A percentile compares a stretch with the other conserved stretches of the same genome.
Conservation (phyloP, 2,113 vertebrate species). For the Nothobranchius furzeri region DNA sequence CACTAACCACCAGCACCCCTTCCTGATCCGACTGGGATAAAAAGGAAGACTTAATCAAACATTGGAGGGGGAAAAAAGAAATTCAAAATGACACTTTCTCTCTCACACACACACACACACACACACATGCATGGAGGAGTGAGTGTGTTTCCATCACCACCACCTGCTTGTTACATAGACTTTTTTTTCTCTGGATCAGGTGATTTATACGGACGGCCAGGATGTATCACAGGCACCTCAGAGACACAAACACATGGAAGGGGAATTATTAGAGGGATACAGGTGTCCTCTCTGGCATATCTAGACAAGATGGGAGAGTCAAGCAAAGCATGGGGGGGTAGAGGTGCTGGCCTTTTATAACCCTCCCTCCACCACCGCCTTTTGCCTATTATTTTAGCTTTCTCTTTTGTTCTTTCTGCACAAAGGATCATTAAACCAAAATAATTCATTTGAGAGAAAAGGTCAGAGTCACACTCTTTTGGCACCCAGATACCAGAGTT, state of each 20-base stretch:
- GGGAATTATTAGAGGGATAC: slow-evolving; percentile 44
- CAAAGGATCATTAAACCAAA: slow-evolving; percentile 76
- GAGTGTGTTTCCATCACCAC: slow-evolving; percentile 28
- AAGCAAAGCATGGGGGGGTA: slow-evolving; percentile 12
- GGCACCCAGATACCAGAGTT: slow-evolving; percentile 56
- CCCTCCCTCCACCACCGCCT: slow-evolving; percentile 6
- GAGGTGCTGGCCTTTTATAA: slow-evolving; percentile 46
- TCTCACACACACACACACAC: slow-evolving; percentile 29
- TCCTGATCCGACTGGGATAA: slow-evolving; percentile 49
- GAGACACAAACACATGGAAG: slow-evolving; percentile 43
- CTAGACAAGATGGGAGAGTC: slow-evolving; percentile 24
- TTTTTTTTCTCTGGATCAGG: slow-evolving; percentile 33
- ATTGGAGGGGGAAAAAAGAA: slow-evolving; percentile 40
- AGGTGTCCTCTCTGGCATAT: slow-evolving; percentile 43
- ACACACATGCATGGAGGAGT: slow-evolving; percentile 22
- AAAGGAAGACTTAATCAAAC: slow-evolving; percentile 66
- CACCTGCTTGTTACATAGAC: slow-evolving; percentile 46
- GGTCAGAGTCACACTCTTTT: slow-evolving; percentile 71
- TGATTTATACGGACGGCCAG: slow-evolving; percentile 37
- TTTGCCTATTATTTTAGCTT: slow-evolving; percentile 59
- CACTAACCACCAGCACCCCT: background rate
- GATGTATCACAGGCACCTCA: slow-evolving; percentile 32
- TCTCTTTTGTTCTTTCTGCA: slow-evolving; percentile 63
- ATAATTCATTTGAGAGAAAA: slow-evolving; percentile 77
- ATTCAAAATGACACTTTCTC: slow-evolving; percentile 53